These are phyloP conservation scores for Drosophila melanosoma DNA, from an alignment of 2,888 invertebrate species.

Conservation along the genomic window DNA sequence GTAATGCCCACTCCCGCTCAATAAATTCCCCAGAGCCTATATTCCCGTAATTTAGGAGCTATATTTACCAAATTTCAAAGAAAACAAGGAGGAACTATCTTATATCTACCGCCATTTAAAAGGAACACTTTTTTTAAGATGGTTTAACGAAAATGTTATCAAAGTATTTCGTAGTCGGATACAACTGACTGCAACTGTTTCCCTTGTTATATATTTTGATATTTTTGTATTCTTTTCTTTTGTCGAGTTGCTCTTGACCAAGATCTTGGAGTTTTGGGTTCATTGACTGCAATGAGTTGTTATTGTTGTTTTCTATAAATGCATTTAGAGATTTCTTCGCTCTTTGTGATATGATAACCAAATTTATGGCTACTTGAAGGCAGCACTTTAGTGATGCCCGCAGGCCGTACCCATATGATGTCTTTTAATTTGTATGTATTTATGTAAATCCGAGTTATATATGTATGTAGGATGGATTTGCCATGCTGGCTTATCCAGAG, in stretches of 20 bases:
- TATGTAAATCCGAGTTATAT: conserved; percentile 56
- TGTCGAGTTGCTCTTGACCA: conserved; percentile 25
- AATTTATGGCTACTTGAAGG: conserved; percentile 64
- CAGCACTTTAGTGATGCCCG: conserved; percentile 49
- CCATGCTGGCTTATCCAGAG: conserved; percentile 3
- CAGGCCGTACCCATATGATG: conserved; percentile 41
- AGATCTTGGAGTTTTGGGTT: conserved; percentile 40
- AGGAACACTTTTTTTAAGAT: too few relatives aligned
- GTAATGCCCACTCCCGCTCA: too few relatives aligned
- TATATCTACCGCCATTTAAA: too few relatives aligned
- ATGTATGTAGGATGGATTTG: conserved; percentile 8
- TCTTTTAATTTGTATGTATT: conserved; percentile 60
- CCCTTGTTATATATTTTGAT: too few relatives aligned
- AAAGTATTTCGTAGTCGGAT: too few relatives aligned
- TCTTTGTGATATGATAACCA: conserved; percentile 48
- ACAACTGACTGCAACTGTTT: too few relatives aligned
- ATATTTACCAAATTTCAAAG: too few relatives aligned
- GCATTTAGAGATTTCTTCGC: conserved; percentile 28
- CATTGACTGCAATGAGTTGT: conserved; percentile 38
- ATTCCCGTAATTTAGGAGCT: too few relatives aligned
- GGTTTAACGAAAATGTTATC: too few relatives aligned
- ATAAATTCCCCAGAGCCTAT: too few relatives aligned
- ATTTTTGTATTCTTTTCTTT: conserved; percentile 1
- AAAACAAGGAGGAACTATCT: too few relatives aligned
- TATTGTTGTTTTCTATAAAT: conserved; percentile 27